phyloP scores from a whole-genome alignment of 2,113 vertebrate genomes.

The Antigone vipio region DNA sequence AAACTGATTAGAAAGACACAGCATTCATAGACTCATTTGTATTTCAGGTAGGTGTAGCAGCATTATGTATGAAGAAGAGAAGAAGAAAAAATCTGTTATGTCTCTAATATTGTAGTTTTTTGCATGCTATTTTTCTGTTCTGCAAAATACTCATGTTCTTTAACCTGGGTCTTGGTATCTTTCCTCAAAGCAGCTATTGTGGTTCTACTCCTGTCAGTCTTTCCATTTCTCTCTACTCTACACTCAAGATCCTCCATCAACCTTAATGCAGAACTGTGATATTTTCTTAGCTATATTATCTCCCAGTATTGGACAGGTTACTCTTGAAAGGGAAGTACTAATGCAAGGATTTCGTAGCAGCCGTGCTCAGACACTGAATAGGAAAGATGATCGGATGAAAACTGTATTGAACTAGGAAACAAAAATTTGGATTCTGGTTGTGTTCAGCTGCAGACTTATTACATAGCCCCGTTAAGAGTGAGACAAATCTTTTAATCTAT shows the following conservation, averaged over 20 bases:
- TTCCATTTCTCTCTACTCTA: neutral
- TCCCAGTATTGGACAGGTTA: neutral
- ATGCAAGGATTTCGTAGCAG: neutral
- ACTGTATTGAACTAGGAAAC: neutral
- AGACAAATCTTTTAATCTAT: neutral
- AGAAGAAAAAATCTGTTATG: neutral
- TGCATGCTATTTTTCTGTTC: neutral
- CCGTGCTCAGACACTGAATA: neutral
- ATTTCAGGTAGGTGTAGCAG: neutral
- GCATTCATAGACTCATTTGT: neutral
- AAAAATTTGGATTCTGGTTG: neutral
- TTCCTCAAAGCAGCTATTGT: neutral
- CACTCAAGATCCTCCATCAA: neutral
- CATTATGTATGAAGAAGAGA: neutral
- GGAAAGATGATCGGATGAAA: neutral
- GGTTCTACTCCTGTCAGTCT: neutral
- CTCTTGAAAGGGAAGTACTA: neutral
- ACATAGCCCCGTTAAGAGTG: neutral
- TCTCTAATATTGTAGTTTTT: neutral
- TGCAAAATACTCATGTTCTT: neutral
- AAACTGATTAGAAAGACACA: neutral
- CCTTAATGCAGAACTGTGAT: neutral
- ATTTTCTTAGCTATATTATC: neutral
- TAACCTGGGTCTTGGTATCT: neutral
- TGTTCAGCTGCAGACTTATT: neutral